Percentiles rank a stretch among this genome's conserved stretches.
Evolutionary conservation across 2,113 vertebrate species (phyloP).

Genomic region (Tachysurus fulvidraco): DNA sequence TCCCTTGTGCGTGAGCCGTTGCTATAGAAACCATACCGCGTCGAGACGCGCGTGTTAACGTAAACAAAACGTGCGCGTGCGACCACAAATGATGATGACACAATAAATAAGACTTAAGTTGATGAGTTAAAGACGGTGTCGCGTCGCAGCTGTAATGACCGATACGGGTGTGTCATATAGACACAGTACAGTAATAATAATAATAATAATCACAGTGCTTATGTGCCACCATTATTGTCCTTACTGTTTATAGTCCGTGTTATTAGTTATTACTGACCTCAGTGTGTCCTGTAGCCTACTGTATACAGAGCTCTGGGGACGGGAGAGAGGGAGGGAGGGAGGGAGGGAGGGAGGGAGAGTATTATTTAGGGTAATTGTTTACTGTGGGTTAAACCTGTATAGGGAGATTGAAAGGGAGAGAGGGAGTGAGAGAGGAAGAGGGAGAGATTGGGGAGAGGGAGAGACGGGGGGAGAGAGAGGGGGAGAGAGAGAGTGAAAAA

Average conservation of each 20-base stretch:
- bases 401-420: too few relatives aligned
- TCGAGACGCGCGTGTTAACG: not conserved
- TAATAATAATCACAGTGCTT: not conserved
- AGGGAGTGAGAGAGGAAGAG: too few relatives aligned
- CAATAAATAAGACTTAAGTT: not conserved
- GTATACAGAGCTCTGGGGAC: not conserved
- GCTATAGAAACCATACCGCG: not conserved
- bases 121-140: not conserved
- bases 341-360: not conserved
- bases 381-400: conserved; percentile 12
- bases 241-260: not conserved
- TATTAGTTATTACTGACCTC: not conserved
- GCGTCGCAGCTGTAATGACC: not conserved
- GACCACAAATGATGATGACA: not conserved
- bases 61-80: too few relatives aligned
- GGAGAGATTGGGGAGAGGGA: too few relatives aligned
- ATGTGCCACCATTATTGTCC: not conserved
- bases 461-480: too few relatives aligned
- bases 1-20: too few relatives aligned
- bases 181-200: not conserved
- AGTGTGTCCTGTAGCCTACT: not conserved
- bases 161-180: not conserved
- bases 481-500: too few relatives aligned
- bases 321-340: not conserved
- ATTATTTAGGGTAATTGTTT: not conserved